Conservation (phyloP, 2,113 vertebrate genomes). For the Peucedramus taeniatus region DNA sequence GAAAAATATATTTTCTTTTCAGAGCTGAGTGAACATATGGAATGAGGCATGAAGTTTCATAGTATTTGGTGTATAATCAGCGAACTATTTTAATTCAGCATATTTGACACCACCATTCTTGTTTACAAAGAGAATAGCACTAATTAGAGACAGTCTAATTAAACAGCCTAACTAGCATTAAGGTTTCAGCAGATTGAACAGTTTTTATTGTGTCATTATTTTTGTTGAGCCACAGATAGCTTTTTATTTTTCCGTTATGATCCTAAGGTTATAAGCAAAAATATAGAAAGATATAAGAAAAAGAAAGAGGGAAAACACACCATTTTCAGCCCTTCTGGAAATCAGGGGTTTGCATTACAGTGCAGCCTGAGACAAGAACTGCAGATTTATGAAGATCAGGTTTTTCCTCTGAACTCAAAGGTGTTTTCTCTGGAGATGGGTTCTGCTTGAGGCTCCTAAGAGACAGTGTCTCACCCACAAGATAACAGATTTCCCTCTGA, state of each 20-base stretch:
- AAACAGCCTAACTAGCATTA: background rate
- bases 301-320: background rate
- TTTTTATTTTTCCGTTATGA: background rate
- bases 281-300: background rate
- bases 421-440: background rate
- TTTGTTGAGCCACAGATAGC: background rate
- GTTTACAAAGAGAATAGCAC: slow-evolving; percentile 17
- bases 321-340: background rate
- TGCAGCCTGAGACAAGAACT: background rate
- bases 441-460: background rate
- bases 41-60: background rate
- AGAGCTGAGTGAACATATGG: background rate
- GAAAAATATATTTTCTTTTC: background rate
- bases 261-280: background rate
- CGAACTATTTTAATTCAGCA: background rate
- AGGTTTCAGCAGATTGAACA: background rate
- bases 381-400: background rate
- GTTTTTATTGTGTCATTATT: background rate
- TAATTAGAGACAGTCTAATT: slow-evolving; percentile 27
- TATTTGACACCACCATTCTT: background rate
- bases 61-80: background rate
- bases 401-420: background rate
- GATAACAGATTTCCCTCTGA: background rate
- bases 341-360: background rate
- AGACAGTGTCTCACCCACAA: background rate